A percentile compares a stretch with the other conserved stretches of the same genome.
Conservation (phyloP, 2,797 vertebrate genomes). For the Argya squamiceps region DNA sequence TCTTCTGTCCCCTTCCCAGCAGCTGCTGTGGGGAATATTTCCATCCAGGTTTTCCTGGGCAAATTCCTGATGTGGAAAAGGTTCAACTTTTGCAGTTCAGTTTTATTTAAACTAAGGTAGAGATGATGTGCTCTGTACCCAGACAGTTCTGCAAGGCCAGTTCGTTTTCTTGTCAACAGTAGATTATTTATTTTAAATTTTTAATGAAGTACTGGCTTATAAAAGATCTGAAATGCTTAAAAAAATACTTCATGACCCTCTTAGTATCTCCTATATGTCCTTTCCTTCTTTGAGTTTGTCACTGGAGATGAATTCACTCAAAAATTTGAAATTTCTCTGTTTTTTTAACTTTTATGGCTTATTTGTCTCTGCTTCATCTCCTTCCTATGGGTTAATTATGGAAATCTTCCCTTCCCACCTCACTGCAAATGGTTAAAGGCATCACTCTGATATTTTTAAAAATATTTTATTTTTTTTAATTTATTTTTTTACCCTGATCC, state of each 20-base stretch:
- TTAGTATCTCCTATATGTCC: neutral
- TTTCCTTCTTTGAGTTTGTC: neutral
- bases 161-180: neutral
- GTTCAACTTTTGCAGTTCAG: neutral
- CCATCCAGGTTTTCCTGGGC: neutral
- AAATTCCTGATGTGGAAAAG: neutral
- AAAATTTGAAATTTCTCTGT: neutral
- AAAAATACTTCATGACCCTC: neutral
- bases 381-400: neutral
- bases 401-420: conserved; percentile 31
- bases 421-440: conserved; percentile 16
- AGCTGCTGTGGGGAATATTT: fast-evolving
- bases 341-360: neutral
- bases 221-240: neutral
- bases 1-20: neutral
- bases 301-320: neutral
- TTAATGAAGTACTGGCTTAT: neutral
- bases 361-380: neutral
- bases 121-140: neutral
- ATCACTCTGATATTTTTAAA: neutral
- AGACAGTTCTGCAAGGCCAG: neutral
- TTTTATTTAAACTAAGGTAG: neutral
- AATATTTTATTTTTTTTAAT: neutral
- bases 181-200: neutral
- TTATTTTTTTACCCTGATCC: neutral